Evolutionary conservation across 2,113 vertebrate genomes (phyloP), one percentile per base, ranked within the genome.

Genomic region (Psilopsiagon aurifrons): DNA sequence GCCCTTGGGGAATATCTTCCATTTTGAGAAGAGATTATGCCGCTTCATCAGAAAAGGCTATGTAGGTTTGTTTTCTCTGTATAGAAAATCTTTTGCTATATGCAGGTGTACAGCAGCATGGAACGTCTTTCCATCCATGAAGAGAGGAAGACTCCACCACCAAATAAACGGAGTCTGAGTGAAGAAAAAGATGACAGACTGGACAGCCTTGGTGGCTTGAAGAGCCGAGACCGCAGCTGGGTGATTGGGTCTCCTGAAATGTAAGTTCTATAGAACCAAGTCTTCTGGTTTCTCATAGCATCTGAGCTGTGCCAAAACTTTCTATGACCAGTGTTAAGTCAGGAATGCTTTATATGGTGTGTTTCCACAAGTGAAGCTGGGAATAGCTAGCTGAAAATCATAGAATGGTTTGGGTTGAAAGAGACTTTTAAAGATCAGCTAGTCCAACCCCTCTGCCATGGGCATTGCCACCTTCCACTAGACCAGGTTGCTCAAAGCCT

Each of bases 51-150:
- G 47, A 67, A 73, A 54, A 68, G 59, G 49, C 43, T 23, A 31
- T 0, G 0, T 25, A 35, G n/a, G 35, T 83, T 75, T 69, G 24
- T 59, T 49, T 94, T 43, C 77, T 91, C 64, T 62, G 46, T 57
- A 60, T 31, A 74, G 85, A 88, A 84, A 10, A 20, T 88, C 37
- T 87, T 80, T 75, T 88, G 37, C 44, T 87, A 2, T 35, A 2
- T 11, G 3, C 95, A 99, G 99, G 99, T 99, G 19, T 99, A 99
- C 97, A 99, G 99, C 97, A 99, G 99, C 90, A 99, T 99, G 99
- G 99, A 99, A 92, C 98, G 99, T 46, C 98, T 99, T 63, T 99
- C 99, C 24, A 98, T 99, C 80, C 99, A 99, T 0, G 99, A 99
- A 88, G 99, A 99, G 94, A 99, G 98, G 95, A 98, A 98, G 92